Evolutionary conservation across 1,140 invertebrate species (phyloP), one percentile per base, ranked within the genome.

Genomic region (Thereuonema tuberculata): DNA sequence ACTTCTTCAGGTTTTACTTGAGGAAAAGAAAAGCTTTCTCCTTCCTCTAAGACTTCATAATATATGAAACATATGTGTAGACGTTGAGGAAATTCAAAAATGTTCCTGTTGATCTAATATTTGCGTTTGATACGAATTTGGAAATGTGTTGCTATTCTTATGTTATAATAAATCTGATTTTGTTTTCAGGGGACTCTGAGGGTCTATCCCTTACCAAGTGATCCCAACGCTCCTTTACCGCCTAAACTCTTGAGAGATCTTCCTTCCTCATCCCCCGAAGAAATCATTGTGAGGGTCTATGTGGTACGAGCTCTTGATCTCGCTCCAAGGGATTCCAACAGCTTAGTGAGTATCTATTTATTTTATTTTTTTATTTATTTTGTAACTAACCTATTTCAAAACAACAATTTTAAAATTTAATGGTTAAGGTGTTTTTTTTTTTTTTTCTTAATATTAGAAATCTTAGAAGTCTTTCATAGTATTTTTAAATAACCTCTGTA

Each of bases 251-350:
- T 76, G 5, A 62, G 60, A 37, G 69, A 66, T 52, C 63, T 77
- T 14, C 74, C 75, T 17, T 62, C 65, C 15, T 70, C 70, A 60
- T 64, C 62, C 3, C 70, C 71, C 21, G 72, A 73, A 56, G 74
- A 76, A 58, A 74, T 75, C 63, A 63, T 75, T 55, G 69, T 77
- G 1, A 63, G 76, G 48, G 68, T 78, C 3, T 78, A 78, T 64
- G 65, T 77, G 20, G 63, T 78, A 27, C 67, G 66, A 55, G 76
- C 71, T 15, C 65, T 67, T 27, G 76, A 77, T 56, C 67, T 78
- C 15, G 74, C 76, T 49, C 75, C 76, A 9, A 75, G 72, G 62
- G 77, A 78, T 63, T 67, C 74, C n/a, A 76, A 69, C 67, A 75
- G 75, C 17, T 64, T 75, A 67, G 75, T 76, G 66, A 21, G 48